Conservation (phyloP, 2,888 invertebrate species). For the Willowsia nigromaculata region DNA sequence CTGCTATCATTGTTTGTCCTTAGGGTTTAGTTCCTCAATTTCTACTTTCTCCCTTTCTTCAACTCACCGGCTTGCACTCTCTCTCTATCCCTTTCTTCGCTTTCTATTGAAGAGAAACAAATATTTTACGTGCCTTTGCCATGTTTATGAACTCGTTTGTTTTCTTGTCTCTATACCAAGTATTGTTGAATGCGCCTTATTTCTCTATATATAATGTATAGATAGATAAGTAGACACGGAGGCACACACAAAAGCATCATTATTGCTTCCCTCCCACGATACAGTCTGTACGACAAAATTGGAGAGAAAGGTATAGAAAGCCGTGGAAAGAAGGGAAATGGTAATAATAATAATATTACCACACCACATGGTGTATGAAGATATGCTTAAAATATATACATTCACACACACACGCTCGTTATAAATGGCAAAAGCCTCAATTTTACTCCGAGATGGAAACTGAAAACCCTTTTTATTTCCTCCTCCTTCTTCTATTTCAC, state of each 20-base stretch:
- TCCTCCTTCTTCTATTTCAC: slow-evolving; percentile 18
- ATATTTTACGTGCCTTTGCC: slow-evolving; percentile 59
- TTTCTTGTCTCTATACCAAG: neutral
- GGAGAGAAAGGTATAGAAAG: slow-evolving; percentile 18
- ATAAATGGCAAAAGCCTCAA: slow-evolving; percentile 37
- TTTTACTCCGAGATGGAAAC: slow-evolving; percentile 22
- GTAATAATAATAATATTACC: slow-evolving; percentile 17
- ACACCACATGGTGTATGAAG: neutral
- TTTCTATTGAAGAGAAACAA: slow-evolving; percentile 54
- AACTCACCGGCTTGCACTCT: neutral
- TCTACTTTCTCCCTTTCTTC: slow-evolving; percentile 26
- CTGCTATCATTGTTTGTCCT: slow-evolving; percentile 52
- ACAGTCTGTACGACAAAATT: slow-evolving; percentile 33
- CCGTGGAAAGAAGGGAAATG: neutral
- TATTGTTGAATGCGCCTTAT: neutral
- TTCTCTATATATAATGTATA: neutral
- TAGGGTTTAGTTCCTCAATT: slow-evolving; percentile 36
- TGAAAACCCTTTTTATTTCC: slow-evolving; percentile 42
- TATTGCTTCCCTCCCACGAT: slow-evolving; percentile 24
- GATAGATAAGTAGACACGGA: slow-evolving; percentile 33
- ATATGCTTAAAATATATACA: neutral
- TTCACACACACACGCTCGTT: slow-evolving; percentile 10
- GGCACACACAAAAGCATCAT: slow-evolving; percentile 42
- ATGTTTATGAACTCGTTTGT: slow-evolving; percentile 48
- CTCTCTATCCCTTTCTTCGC: neutral